Base-by-base conservation (phyloP, 1,140 invertebrate genomes). In the Drosophila ficusphila region DNA sequence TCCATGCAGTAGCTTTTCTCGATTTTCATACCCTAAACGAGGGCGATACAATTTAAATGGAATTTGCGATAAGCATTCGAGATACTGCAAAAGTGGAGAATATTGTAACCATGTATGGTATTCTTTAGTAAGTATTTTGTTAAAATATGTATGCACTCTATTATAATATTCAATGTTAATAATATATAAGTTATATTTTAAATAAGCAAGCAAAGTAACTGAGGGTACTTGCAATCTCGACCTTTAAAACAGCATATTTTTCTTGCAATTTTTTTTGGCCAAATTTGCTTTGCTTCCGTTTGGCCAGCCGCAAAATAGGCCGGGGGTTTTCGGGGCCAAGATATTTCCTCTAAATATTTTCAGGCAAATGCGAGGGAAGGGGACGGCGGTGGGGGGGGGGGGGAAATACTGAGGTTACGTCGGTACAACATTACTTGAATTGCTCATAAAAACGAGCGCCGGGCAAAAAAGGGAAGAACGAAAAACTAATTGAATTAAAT, bases 401-500 rank as follows among this genome's bases (percentile, higher is more conserved):
- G 14, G n/a, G 0, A 2, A 2, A 9, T 3, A 18, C 3, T 14
- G 53, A 33, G 54, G 47, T 23, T 57, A 57, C 21, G 18, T 51
- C 25, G 41, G 12, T 34, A 52, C 27, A 52, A 67, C 64, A 67
- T 67, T 67, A 54, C 54, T 61, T 62, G 29, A 41, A 54, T 44
- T 34, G 70, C 48, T 36, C 69, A 36, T 64, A 73, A 54, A 52
- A 61, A 52, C 3, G 18, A 39, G 44, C 51, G 34, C 29, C 57
- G n/a, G 38, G n/a, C n/a, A n/a, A 46, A 54, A 44, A 64, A n/a
- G 49, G 31, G 16, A 54, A 18, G n/a, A 51, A 51, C 52, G 29
- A 21, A 56, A 39, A 75, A 79, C 76, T 76, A 83, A 86, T 83
- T 85, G 81, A 83, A 83, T 83, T 85, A 85, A 76, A 83, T 83